Evolutionary conservation across 2,113 vertebrate genomes (phyloP).

Genomic region (Leiothrix lutea): DNA sequence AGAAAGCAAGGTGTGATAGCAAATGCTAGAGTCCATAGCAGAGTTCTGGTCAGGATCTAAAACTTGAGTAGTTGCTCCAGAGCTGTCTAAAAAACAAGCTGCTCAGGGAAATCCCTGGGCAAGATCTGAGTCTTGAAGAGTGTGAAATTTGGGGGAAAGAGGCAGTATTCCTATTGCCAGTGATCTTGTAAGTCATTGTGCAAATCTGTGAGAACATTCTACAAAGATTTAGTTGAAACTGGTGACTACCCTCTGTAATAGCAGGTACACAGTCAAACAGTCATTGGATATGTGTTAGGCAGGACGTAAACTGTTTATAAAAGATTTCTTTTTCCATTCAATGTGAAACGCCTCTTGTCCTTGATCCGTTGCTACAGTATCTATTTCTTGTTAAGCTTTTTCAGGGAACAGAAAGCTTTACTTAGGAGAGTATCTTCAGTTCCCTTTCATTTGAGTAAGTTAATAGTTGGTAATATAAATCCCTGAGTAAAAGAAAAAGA

Average conservation of each 20-base stretch:
- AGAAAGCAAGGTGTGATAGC: background rate
- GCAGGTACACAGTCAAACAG: background rate
- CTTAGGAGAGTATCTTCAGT: background rate
- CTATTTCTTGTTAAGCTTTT: conserved; percentile 48
- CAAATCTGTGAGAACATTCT: conserved; percentile 35
- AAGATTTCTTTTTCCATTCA: conserved; percentile 41
- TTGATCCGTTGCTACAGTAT: conserved; percentile 34
- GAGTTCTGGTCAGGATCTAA: background rate
- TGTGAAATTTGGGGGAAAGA: background rate
- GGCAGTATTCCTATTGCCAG: background rate
- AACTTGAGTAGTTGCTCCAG: background rate
- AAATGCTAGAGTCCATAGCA: background rate
- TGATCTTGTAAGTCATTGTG: conserved; percentile 1
- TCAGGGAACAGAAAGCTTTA: conserved; percentile 28
- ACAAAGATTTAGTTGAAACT: background rate
- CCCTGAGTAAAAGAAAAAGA: background rate
- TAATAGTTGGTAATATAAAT: conserved; percentile 10
- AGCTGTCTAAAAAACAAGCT: background rate
- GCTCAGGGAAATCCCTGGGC: background rate
- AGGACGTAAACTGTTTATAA: conserved; percentile 35
- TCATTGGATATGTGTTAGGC: background rate
- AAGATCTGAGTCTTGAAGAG: background rate
- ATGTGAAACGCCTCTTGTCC: background rate
- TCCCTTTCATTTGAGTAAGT: conserved; percentile 4
- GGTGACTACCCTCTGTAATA: background rate